Percentiles rank a stretch among this genome's conserved stretches.
Evolutionary conservation across 2,888 invertebrate genomes (phyloP).

Genomic region (Oxycera nigricornis): DNA sequence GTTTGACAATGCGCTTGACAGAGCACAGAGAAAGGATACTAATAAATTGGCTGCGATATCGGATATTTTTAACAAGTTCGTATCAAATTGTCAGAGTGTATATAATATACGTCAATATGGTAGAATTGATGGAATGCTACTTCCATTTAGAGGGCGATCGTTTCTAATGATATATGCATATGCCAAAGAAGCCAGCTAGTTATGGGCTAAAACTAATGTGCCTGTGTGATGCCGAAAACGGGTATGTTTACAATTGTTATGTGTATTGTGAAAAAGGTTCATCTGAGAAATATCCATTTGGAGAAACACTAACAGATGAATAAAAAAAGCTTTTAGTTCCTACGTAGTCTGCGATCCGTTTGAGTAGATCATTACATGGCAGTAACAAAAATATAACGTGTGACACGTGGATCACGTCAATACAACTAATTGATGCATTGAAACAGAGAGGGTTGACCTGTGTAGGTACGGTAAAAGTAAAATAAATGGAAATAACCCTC

Average conservation of each 20-base stretch:
- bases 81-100: no score
- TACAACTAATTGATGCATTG: not conserved
- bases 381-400: constrained; percentile 40
- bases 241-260: constrained; percentile 4
- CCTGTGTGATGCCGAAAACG: not conserved
- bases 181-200: not conserved
- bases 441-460: constrained; percentile 1
- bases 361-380: no score
- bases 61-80: no score
- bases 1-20: no score
- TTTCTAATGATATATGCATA: not conserved
- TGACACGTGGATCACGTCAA: not conserved
- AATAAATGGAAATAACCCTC: constrained; percentile 48
- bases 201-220: not conserved
- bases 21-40: no score
- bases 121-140: no score
- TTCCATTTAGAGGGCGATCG: no score
- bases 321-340: not conserved
- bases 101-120: no score
- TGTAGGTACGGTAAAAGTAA: constrained; percentile 44
- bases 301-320: not conserved
- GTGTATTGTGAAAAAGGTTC: constrained; percentile 4
- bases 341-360: no score
- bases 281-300: not conserved
- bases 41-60: no score